Percentiles rank a stretch among this genome's conserved stretches.
These are phyloP conservation scores for Chelonia mydas DNA, from an alignment of 2,797 vertebrate species.

Conservation along the genomic window DNA sequence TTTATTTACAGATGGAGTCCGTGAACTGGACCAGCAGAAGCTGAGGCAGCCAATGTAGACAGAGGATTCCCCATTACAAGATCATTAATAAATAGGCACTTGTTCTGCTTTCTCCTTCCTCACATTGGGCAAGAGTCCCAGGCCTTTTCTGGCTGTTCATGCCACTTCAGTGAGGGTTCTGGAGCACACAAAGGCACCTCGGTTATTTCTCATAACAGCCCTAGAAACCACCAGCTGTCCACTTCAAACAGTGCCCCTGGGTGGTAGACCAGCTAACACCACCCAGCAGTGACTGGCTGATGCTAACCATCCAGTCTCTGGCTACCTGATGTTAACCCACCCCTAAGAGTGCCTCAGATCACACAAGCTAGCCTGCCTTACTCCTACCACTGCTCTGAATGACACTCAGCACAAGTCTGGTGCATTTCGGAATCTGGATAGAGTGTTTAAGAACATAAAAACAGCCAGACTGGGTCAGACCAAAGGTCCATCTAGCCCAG, in stretches of 20 bases:
- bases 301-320: neutral
- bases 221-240: neutral
- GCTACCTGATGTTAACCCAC: neutral
- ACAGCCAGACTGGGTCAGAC: too few relatives aligned
- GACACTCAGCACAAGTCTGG: neutral
- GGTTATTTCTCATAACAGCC: neutral
- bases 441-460: neutral
- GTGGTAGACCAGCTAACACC: neutral
- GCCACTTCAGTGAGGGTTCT: neutral
- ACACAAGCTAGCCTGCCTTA: neutral
- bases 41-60: neutral
- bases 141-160: neutral
- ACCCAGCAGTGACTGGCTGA: neutral
- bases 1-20: neutral
- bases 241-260: neutral
- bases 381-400: neutral
- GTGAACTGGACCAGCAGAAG: neutral
- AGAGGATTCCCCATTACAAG: neutral
- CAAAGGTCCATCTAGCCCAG: too few relatives aligned
- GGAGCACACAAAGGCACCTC: neutral
- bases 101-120: neutral
- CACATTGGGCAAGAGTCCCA: neutral
- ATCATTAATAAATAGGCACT: neutral
- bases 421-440: neutral
- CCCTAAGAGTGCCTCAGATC: neutral